Conservation (phyloP, 1,140 invertebrate species). For the Meloidogyne exigua region DNA sequence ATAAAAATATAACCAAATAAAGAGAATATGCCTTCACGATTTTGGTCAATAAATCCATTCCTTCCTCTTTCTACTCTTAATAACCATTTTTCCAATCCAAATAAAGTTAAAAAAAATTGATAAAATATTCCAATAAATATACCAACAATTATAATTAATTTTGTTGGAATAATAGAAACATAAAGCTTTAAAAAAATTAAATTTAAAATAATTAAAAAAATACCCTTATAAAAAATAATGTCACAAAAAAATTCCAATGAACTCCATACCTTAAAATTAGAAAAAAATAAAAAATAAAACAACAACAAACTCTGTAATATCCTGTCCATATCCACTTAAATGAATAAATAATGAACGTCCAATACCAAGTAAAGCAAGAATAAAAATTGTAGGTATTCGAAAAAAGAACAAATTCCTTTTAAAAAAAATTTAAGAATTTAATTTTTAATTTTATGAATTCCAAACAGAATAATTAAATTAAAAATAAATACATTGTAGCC, state of each 20-base stretch:
- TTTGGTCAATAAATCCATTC: slow-evolving; percentile 73
- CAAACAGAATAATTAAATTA: not conserved
- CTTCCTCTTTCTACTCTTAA: slow-evolving; percentile 66
- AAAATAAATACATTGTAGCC: slow-evolving; percentile 10
- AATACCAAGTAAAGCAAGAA: slow-evolving; percentile 71
- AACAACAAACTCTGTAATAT: slow-evolving; percentile 73
- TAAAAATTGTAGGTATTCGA: slow-evolving; percentile 32
- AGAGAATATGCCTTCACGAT: slow-evolving; percentile 84
- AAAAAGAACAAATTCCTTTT: slow-evolving; percentile 38
- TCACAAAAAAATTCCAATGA: slow-evolving; percentile 96
- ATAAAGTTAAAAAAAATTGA: slow-evolving; percentile 71
- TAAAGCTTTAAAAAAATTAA: slow-evolving; percentile 16
- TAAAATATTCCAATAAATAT: slow-evolving; percentile 71
- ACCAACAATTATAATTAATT: slow-evolving; percentile 68
- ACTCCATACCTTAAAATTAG: slow-evolving; percentile 73
- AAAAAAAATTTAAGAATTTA: not conserved
- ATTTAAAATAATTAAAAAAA: slow-evolving; percentile 26
- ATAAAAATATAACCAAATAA: slow-evolving; percentile 78
- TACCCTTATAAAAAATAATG: slow-evolving; percentile 78
- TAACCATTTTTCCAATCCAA: slow-evolving; percentile 74
- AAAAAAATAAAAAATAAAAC: not conserved
- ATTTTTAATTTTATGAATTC: too few species aligned
- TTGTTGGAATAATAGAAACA: slow-evolving; percentile 21
- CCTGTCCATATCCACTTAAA: slow-evolving; percentile 75
- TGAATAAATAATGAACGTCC: slow-evolving; percentile 68